Evolutionary conservation across 2,888 invertebrate species (phyloP).

Genomic region (Hypselothyrea guttata): DNA sequence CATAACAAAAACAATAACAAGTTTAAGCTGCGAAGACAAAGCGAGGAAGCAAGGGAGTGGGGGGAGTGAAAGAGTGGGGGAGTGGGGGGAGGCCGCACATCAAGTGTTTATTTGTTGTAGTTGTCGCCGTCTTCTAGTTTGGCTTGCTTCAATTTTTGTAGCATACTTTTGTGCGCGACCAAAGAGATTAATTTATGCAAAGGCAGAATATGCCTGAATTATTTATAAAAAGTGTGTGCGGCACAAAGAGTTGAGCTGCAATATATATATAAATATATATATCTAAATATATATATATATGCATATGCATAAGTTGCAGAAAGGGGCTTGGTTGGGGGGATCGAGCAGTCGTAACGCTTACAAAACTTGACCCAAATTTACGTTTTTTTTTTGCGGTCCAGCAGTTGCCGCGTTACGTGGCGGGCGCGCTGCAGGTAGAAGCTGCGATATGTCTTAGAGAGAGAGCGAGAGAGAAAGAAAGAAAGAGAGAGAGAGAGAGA

Average conservation of each 20-base stretch:
- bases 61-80: constrained; percentile 29
- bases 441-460: constrained; percentile 35
- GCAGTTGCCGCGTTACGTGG: constrained; percentile 56
- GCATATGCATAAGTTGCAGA: neutral
- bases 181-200: constrained; percentile 44
- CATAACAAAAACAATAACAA: constrained; percentile 19
- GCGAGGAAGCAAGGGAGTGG: constrained; percentile 24
- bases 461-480: constrained; percentile 5
- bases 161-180: constrained; percentile 58
- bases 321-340: neutral
- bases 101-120: constrained; percentile 52
- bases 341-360: constrained; percentile 44
- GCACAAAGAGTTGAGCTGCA: constrained; percentile 14
- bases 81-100: constrained; percentile 25
- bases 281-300: constrained; percentile 9
- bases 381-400: constrained; percentile 72
- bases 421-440: constrained; percentile 50
- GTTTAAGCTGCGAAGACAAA: constrained; percentile 20
- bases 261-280: constrained; percentile 12
- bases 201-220: constrained; percentile 1
- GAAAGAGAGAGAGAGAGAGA: constrained; percentile 11
- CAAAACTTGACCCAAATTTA: constrained; percentile 74
- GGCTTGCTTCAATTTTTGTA: constrained; percentile 20
- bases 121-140: constrained; percentile 1
- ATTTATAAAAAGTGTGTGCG: constrained; percentile 5